These are phyloP conservation scores for Geophilus truncorum DNA, from an alignment of 2,888 invertebrate species.

Conservation along the genomic window DNA sequence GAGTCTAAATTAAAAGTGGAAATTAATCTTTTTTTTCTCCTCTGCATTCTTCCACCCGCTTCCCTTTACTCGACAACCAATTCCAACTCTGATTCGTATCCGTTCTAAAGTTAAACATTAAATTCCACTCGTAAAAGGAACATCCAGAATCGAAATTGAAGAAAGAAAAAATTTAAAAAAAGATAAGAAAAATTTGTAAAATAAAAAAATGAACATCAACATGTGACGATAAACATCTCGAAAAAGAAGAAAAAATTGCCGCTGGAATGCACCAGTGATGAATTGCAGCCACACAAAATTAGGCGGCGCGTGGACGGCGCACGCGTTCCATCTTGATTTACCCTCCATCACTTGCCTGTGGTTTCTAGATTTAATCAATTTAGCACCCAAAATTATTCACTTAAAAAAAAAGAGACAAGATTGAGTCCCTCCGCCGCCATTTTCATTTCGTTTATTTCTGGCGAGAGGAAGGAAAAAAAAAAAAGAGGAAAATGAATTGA, in stretches of 20 bases:
- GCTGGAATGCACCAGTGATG: neutral
- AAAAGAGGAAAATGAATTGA: neutral
- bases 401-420: neutral
- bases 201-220: neutral
- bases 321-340: neutral
- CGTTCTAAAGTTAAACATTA: neutral
- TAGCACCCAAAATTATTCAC: neutral
- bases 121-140: neutral
- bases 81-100: neutral
- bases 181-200: neutral
- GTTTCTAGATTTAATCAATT: neutral
- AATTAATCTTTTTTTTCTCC: neutral
- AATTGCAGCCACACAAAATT: neutral
- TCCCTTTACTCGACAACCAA: neutral
- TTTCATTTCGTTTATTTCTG: neutral
- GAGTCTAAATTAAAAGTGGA: neutral
- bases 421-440: too few relatives aligned
- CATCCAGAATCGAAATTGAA: neutral
- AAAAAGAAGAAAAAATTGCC: neutral
- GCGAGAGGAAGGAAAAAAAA: neutral
- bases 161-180: neutral
- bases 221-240: neutral
- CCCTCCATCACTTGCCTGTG: neutral
- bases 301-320: constrained; percentile 4
- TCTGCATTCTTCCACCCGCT: neutral